Percentiles rank a stretch among this genome's conserved stretches.
Evolutionary conservation across 2,888 invertebrate genomes (phyloP).

Genomic region (Pristionchus exspectatus): DNA sequence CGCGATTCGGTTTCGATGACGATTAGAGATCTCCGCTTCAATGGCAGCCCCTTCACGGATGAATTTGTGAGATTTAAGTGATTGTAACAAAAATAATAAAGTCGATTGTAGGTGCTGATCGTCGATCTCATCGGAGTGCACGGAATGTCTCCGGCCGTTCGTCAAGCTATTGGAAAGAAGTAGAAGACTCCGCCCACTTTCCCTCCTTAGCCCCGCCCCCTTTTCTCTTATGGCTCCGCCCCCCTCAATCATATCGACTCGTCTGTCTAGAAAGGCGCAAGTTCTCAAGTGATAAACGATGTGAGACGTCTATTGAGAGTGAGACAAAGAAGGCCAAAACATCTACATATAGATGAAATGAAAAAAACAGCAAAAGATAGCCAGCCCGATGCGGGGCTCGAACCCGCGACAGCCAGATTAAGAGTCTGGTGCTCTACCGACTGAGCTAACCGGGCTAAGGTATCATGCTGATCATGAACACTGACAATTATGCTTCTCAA

Average conservation of each 20-base stretch:
- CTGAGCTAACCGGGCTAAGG: slow-evolving; percentile 51
- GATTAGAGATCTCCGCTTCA: slow-evolving; percentile 13
- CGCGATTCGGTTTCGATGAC: background rate
- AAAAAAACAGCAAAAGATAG: background rate
- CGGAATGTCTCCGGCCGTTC: background rate
- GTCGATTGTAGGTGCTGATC: background rate
- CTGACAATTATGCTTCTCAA: too few species aligned
- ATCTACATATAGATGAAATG: too few species aligned
- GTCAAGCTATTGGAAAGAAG: slow-evolving; percentile 1
- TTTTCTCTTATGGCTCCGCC: background rate
- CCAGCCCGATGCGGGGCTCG: slow-evolving; percentile 74
- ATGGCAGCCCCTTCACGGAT: background rate
- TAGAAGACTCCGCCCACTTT: background rate
- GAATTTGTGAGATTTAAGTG: background rate
- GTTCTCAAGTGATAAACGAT: slow-evolving; percentile 41
- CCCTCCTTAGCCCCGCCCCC: background rate
- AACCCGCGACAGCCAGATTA: slow-evolving; percentile 75
- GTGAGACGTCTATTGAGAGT: slow-evolving; percentile 30
- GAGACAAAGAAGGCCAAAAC: background rate
- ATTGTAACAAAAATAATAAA: background rate
- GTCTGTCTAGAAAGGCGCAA: slow-evolving; percentile 48
- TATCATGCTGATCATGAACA: too few species aligned
- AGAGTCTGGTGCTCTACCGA: slow-evolving; percentile 65
- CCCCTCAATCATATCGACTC: slow-evolving; percentile 27
- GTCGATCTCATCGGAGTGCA: slow-evolving; percentile 41